These are phyloP conservation scores for Melanotus villosus DNA, from an alignment of 2,888 invertebrate species.

Conservation along the genomic window DNA sequence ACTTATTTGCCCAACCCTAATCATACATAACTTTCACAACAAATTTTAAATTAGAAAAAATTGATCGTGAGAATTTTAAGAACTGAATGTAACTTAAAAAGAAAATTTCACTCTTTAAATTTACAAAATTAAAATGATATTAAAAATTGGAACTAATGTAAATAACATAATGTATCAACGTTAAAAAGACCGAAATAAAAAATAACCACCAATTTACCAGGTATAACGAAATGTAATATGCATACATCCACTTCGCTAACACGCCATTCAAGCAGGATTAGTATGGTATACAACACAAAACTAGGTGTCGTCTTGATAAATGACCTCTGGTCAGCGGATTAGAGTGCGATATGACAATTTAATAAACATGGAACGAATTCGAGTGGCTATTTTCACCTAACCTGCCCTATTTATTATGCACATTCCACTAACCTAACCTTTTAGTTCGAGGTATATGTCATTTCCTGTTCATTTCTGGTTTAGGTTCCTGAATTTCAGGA, in stretches of 20 bases:
- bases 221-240: constrained; percentile 19
- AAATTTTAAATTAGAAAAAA: too few relatives aligned
- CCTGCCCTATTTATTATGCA: constrained; percentile 43
- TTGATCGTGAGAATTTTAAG: too few relatives aligned
- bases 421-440: constrained; percentile 31
- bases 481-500: constrained; percentile 45
- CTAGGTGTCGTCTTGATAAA: constrained; percentile 45
- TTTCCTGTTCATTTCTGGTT: constrained; percentile 47
- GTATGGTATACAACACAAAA: constrained; percentile 26
- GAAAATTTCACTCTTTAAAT: too few relatives aligned
- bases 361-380: constrained; percentile 47
- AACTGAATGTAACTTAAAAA: too few relatives aligned
- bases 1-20: too few relatives aligned
- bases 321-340: constrained; percentile 44
- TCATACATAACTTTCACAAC: too few relatives aligned
- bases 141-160: too few relatives aligned
- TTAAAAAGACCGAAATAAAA: too few relatives aligned
- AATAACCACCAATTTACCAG: background rate
- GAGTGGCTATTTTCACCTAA: constrained; percentile 41
- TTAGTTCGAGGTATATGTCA: constrained; percentile 26
- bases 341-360: constrained; percentile 46
- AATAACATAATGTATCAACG: too few relatives aligned
- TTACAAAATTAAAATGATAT: too few relatives aligned
- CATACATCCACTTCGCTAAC: constrained; percentile 16
- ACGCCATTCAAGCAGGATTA: constrained; percentile 38